Evolutionary conservation across 2,797 vertebrate genomes (phyloP).

Genomic region (Echeneis naucrates): DNA sequence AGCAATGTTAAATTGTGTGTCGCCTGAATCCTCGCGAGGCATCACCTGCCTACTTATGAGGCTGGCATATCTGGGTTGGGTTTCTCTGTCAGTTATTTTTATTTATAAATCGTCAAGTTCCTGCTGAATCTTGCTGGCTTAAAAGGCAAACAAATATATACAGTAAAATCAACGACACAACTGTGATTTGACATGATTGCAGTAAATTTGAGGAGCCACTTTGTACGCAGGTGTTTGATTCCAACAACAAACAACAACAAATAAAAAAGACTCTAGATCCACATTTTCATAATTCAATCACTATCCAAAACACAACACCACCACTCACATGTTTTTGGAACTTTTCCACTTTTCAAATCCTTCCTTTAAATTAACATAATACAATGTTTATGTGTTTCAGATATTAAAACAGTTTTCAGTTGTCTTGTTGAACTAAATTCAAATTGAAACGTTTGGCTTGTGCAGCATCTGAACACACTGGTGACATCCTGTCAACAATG

Average conservation of each 20-base stretch:
- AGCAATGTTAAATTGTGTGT: slow-evolving; percentile 52
- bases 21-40: slow-evolving; percentile 60
- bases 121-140: slow-evolving; percentile 48
- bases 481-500: no score
- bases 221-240: neutral
- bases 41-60: slow-evolving; percentile 60
- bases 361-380: neutral
- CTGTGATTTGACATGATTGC: slow-evolving; percentile 41
- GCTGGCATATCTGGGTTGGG: slow-evolving; percentile 64
- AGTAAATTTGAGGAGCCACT: slow-evolving; percentile 19
- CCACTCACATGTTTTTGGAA: no score
- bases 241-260: neutral
- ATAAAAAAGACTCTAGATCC: neutral
- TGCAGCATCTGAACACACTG: no score
- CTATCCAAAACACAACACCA: neutral
- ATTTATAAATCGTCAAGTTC: slow-evolving; percentile 57
- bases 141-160: slow-evolving; percentile 27
- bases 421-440: neutral
- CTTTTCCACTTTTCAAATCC: no score
- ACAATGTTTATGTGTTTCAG: no score
- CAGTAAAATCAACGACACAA: slow-evolving; percentile 35
- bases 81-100: slow-evolving; percentile 75
- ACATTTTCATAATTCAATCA: neutral
- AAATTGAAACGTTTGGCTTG: neutral
- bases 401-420: neutral